These are phyloP conservation scores for Platycheirus rosarum DNA, from an alignment of 2,888 invertebrate species.

Conservation along the genomic window DNA sequence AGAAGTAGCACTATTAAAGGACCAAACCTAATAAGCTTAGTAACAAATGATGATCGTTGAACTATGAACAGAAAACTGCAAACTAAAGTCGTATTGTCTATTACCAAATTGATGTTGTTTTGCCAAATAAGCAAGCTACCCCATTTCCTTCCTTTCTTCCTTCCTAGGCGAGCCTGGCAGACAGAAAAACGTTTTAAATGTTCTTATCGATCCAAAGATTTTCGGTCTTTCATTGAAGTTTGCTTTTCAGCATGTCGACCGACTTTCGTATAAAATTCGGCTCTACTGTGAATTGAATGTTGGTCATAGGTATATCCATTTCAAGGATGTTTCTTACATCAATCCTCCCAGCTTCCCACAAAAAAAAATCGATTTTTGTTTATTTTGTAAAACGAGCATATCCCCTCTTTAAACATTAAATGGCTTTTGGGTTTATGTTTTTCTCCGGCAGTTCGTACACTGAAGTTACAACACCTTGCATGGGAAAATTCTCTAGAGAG, in stretches of 20 bases:
- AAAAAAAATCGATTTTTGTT: conserved; percentile 50
- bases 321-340: conserved; percentile 19
- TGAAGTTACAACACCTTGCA: conserved; percentile 19
- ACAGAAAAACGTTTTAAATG: conserved; percentile 20
- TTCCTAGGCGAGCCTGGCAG: not conserved
- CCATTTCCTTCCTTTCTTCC: not conserved
- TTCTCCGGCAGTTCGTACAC: not conserved
- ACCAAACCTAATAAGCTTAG: conserved; percentile 2
- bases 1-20: no score
- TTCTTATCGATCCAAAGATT: conserved; percentile 36
- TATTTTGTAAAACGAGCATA: conserved; percentile 1
- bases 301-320: conserved; percentile 26
- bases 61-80: not conserved
- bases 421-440: conserved; percentile 42
- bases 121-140: conserved; percentile 7
- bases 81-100: conserved; percentile 13
- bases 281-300: conserved; percentile 32
- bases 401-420: not conserved
- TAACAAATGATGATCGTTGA: conserved; percentile 25
- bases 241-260: conserved; percentile 49
- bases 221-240: conserved; percentile 21
- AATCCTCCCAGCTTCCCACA: not conserved
- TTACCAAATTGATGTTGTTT: conserved; percentile 18
- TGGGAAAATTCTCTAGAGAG: not conserved
- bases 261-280: conserved; percentile 64